Evolutionary conservation across 1,140 invertebrate genomes (phyloP).

Genomic region (Heliconius congener): DNA sequence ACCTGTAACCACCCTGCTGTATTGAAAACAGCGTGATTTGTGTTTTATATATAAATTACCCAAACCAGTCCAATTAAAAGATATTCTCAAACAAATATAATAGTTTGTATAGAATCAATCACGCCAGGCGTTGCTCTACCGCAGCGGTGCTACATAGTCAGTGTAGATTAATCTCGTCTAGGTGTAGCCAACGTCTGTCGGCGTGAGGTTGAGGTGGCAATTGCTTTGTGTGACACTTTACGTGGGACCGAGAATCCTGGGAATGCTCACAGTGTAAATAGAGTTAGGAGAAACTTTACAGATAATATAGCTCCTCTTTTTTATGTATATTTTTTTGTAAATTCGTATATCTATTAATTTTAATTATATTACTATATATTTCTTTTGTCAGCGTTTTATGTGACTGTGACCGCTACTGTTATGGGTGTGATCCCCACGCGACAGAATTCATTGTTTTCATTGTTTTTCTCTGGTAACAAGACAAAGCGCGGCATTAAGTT

Average conservation of each 20-base stretch:
- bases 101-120: background rate
- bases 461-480: no score
- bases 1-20: no score
- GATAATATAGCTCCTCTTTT: background rate
- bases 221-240: conserved; percentile 20
- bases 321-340: background rate
- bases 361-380: no score
- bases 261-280: background rate
- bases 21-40: no score
- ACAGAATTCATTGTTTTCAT: no score
- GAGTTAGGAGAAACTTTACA: background rate
- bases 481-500: no score
- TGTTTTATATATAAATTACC: background rate
- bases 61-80: background rate
- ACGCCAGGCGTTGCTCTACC: background rate
- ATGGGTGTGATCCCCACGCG: rapidly evolving
- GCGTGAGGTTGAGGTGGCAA: conserved; percentile 13
- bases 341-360: no score
- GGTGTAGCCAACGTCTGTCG: background rate
- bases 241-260: background rate
- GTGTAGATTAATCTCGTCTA: conserved; percentile 19
- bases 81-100: background rate
- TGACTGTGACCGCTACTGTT: no score
- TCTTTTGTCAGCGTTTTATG: no score
- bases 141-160: background rate